These are phyloP conservation scores for Aulostomus chinensis DNA, from an alignment of 2,797 vertebrate species.

Conservation along the genomic window DNA sequence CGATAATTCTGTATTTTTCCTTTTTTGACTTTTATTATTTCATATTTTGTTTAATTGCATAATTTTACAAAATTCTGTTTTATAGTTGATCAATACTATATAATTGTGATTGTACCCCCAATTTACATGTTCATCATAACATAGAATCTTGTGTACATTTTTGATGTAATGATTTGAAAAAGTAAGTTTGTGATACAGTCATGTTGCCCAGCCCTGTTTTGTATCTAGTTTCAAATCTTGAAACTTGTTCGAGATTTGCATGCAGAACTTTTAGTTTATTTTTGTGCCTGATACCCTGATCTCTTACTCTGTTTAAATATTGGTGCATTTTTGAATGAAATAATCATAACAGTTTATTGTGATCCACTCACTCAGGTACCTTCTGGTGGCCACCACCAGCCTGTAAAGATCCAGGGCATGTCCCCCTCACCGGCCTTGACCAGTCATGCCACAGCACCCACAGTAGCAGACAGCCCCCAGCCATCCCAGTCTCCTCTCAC, in stretches of 20 bases:
- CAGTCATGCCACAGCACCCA: slow-evolving; percentile 73
- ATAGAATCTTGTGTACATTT: too few species aligned
- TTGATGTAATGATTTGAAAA: too few species aligned
- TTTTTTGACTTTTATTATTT: too few species aligned
- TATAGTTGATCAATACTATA: too few species aligned
- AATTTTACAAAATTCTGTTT: slow-evolving; percentile 4
- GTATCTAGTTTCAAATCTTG: slow-evolving; percentile 16
- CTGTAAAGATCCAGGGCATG: slow-evolving; percentile 87
- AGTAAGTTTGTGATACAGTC: neutral
- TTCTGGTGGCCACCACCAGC: slow-evolving; percentile 81
- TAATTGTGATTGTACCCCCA: too few species aligned
- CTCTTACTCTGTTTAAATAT: slow-evolving; percentile 7
- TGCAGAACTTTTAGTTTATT: slow-evolving; percentile 36
- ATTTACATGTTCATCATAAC: too few species aligned
- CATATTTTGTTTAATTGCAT: neutral
- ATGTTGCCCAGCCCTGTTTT: slow-evolving; percentile 43
- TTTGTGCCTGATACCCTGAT: slow-evolving; percentile 24
- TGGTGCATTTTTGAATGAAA: slow-evolving; percentile 1
- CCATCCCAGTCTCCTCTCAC: slow-evolving; percentile 85
- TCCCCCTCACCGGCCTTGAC: slow-evolving; percentile 84
- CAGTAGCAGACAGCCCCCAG: slow-evolving; percentile 85
- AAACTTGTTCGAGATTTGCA: slow-evolving; percentile 22
- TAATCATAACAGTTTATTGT: slow-evolving; percentile 15
- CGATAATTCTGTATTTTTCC: slow-evolving; percentile 28
- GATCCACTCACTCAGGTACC: slow-evolving; percentile 79